phyloP scores from a whole-genome alignment of 2,113 vertebrate species.

The Madoqua kirkii region DNA sequence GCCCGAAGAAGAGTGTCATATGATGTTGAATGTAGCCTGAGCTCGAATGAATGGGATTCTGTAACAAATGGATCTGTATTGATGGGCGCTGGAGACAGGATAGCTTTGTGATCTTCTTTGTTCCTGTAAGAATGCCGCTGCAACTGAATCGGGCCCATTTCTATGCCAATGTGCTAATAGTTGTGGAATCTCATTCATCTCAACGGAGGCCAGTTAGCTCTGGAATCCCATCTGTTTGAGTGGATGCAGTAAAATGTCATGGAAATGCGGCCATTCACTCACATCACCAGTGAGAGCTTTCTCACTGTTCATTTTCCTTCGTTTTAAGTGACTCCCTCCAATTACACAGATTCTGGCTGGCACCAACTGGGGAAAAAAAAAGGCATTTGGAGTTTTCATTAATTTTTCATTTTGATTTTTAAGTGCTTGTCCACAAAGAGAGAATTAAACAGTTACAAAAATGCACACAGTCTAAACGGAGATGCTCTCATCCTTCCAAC shows the following conservation, averaged over 20 bases:
- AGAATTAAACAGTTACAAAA: constrained; percentile 15
- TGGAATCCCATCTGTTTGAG: constrained; percentile 73
- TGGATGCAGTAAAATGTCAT: constrained; percentile 63
- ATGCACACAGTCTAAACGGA: constrained; percentile 22
- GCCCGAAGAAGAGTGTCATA: constrained; percentile 16
- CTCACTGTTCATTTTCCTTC: constrained; percentile 57
- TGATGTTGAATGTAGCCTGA: constrained; percentile 49
- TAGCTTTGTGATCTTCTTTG: constrained; percentile 71
- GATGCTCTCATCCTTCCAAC: background rate
- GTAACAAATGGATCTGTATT: constrained; percentile 56
- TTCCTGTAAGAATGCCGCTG: constrained; percentile 64
- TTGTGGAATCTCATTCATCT: constrained; percentile 75
- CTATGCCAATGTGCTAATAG: constrained; percentile 70
- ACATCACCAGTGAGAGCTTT: constrained; percentile 32
- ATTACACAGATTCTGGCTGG: constrained; percentile 30
- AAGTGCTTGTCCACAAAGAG: constrained; percentile 14
- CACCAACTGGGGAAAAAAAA: background rate
- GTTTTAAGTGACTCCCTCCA: constrained; percentile 27
- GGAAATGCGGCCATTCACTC: constrained; percentile 56
- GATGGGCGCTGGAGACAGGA: constrained; percentile 54
- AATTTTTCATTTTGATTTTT: constrained; percentile 37
- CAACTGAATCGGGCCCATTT: constrained; percentile 57
- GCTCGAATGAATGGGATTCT: constrained; percentile 56
- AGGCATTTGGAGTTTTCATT: constrained; percentile 16
- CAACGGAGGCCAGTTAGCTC: constrained; percentile 64